These are phyloP conservation scores for Pemphredon lugubris DNA, from an alignment of 2,888 invertebrate genomes.

Conservation along the genomic window DNA sequence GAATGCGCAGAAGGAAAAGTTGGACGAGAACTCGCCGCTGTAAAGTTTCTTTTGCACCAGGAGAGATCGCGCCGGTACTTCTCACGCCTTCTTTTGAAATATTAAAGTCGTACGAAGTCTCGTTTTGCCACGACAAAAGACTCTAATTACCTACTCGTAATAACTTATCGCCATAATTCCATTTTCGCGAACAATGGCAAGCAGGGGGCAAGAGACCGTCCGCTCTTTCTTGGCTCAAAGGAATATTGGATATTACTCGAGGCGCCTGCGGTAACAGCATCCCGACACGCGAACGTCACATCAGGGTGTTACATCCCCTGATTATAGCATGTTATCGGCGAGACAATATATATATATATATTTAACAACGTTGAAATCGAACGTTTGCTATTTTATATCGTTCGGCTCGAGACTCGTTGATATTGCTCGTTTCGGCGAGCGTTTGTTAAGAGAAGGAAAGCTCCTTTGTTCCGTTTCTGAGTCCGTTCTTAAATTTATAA, in stretches of 20 bases:
- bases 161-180: conserved; percentile 68
- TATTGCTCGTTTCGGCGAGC: neutral
- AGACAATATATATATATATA: conserved; percentile 49
- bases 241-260: conserved; percentile 77
- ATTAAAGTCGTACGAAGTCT: conserved; percentile 11
- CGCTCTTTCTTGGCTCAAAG: conserved; percentile 61
- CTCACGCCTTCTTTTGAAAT: neutral
- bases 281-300: conserved; percentile 75
- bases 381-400: neutral
- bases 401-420: neutral
- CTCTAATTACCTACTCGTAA: conserved; percentile 66
- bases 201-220: conserved; percentile 43
- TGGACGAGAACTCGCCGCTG: no score
- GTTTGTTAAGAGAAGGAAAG: no score
- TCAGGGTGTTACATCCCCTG: conserved; percentile 63
- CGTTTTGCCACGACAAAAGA: conserved; percentile 57
- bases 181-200: conserved; percentile 68
- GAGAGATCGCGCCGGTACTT: neutral
- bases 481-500: neutral
- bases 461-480: no score
- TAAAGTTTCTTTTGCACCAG: neutral
- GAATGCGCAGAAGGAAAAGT: no score
- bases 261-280: conserved; percentile 72
- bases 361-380: conserved; percentile 19
- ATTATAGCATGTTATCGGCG: conserved; percentile 37